Base-by-base conservation (phyloP, 2,797 vertebrate species). In the Falco columbarius region DNA sequence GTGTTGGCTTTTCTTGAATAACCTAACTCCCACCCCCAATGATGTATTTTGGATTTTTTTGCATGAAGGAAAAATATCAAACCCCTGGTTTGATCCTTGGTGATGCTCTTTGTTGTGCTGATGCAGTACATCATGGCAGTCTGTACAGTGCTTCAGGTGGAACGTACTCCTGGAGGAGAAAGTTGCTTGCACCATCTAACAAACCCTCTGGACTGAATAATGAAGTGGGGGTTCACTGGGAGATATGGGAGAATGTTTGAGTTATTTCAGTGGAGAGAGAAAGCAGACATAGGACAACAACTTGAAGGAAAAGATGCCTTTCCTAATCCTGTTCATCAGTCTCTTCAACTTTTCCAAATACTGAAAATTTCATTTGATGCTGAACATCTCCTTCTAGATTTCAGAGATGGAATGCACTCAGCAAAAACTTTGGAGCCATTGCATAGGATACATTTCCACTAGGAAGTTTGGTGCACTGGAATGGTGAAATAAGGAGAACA, bases 201-300 rank as follows among this genome's bases (percentile, higher is more conserved):
- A 74, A 24, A 4, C 7, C 14, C 10, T 55, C 36, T n/a, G 15
- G 21, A 56, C 8, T 24, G 23, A 71, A 38, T 18, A 67, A 84
- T 30, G 34, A 54, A 82, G 15, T 7, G 6, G 6, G 7, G 1
- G 34, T 34, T 4, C 29, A 20, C 0, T 55, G 40, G 8, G 12
- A 38, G 3, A 61, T 3, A 14, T 3, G 16, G 18, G 4, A 6
- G 26, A n/a, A 51, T 24, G 10, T 1, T 34, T 14, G n/a, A 46
- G 4, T 29, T 67, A 77, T 27, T 84, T 84, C 52, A 74, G 3
- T n/a, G 61, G 18, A 24, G 32, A 76, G 26, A 38, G 10, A 73
- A 68, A 73, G 21, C 51, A 80, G 47, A 21, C 9, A 22, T 1
- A 56, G 27, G 27, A 13, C 19, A 81, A 42, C 12, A 46, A 52